phyloP scores from a whole-genome alignment of 2,888 invertebrate genomes.

The Melinopterus prodromus region DNA sequence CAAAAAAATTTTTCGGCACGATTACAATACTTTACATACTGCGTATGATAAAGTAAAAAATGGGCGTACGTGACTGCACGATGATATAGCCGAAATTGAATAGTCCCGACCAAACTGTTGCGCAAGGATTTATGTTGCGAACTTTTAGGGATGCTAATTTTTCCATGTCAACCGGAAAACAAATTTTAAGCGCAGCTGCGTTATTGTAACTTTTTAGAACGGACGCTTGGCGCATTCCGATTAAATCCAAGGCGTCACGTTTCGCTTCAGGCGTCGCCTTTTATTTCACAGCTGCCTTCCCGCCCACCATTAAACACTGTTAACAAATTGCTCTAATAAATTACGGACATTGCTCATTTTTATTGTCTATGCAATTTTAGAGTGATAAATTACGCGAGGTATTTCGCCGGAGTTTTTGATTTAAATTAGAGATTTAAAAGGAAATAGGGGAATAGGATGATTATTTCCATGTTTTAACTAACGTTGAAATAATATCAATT shows the following conservation, averaged over 20 bases:
- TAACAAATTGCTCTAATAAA: background rate
- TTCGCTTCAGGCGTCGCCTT: background rate
- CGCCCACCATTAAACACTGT: background rate
- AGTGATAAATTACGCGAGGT: background rate
- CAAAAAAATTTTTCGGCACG: too few relatives aligned
- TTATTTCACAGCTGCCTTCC: background rate
- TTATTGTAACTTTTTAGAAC: background rate
- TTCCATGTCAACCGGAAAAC: background rate
- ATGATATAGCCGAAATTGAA: background rate
- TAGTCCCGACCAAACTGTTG: background rate
- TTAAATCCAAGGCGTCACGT: background rate
- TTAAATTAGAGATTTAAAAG: background rate
- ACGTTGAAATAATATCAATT: too few relatives aligned
- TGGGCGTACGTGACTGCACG: too few relatives aligned
- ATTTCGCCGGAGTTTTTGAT: background rate
- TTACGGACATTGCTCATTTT: background rate
- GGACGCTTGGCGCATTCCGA: background rate
- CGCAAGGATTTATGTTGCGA: background rate
- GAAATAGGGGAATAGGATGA: too few relatives aligned
- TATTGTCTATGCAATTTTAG: background rate
- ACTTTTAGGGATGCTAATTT: background rate
- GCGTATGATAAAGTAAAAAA: too few relatives aligned
- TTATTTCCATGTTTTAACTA: too few relatives aligned
- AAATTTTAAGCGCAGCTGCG: background rate
- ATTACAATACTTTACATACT: too few relatives aligned